Evolutionary conservation across 2,888 invertebrate species (phyloP).

Genomic region (Pandemis heparana): DNA sequence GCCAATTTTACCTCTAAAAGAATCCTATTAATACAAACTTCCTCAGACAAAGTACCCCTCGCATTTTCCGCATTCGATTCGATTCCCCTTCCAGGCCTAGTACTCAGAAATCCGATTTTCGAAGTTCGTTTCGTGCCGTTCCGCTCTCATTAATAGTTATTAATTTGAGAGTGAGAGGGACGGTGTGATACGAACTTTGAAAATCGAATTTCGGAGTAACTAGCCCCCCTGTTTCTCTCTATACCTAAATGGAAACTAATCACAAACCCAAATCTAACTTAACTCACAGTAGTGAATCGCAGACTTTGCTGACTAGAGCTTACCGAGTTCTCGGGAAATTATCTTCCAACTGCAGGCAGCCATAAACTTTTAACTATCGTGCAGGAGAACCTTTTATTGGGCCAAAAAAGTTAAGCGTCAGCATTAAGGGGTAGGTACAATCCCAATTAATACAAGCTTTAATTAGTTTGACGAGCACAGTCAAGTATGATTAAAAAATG

Average conservation of each 20-base stretch:
- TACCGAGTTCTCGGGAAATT: constrained; percentile 30
- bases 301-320: constrained; percentile 13
- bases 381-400: not conserved
- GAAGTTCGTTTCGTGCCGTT: too few relatives aligned
- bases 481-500: too few relatives aligned
- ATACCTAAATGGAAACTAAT: constrained; percentile 32
- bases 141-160: too few relatives aligned
- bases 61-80: constrained; percentile 7
- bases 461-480: too few relatives aligned
- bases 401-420: not conserved
- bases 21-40: constrained; percentile 16
- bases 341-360: constrained; percentile 32
- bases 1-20: not conserved
- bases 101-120: too few relatives aligned
- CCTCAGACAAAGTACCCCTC: not conserved
- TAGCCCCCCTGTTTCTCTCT: constrained; percentile 1
- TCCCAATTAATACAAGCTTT: too few relatives aligned
- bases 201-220: too few relatives aligned
- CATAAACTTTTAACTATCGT: constrained; percentile 29
- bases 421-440: too few relatives aligned
- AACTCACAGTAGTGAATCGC: not conserved
- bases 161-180: too few relatives aligned
- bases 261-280: constrained; percentile 29
- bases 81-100: not conserved
- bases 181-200: too few relatives aligned